These are phyloP conservation scores for Melieria crassipennis DNA, from an alignment of 2,888 invertebrate species.

Conservation along the genomic window DNA sequence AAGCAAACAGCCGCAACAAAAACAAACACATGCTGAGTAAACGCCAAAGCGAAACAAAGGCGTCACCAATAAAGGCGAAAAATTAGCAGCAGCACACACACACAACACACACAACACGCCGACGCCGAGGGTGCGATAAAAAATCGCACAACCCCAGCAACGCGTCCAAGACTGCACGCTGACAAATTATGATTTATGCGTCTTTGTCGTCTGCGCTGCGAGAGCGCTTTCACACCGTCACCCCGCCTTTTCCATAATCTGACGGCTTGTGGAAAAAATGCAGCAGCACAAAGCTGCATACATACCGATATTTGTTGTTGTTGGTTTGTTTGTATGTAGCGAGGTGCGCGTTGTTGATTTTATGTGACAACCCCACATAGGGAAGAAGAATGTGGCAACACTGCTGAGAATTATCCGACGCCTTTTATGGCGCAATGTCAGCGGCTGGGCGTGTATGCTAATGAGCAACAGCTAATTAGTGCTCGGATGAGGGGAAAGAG, in stretches of 20 bases:
- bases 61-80: neutral
- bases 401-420: conserved; percentile 2
- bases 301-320: neutral
- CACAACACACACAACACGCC: neutral
- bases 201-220: conserved; percentile 12
- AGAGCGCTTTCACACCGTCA: neutral
- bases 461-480: conserved; percentile 2
- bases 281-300: too few relatives aligned
- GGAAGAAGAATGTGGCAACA: conserved; percentile 1
- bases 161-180: neutral
- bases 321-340: neutral
- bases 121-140: neutral
- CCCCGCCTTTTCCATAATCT: neutral
- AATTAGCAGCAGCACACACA: neutral
- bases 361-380: neutral
- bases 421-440: neutral
- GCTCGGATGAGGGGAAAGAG: neutral
- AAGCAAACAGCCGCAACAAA: neutral
- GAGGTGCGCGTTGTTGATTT: neutral
- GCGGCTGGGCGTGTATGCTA: conserved; percentile 16
- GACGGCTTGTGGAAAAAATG: too few relatives aligned
- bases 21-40: neutral
- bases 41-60: neutral
- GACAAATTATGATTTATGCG: conserved; percentile 22
- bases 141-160: neutral